Evolutionary conservation across 2,113 vertebrate genomes (phyloP).

Genomic region (Mormyrus lacerda): DNA sequence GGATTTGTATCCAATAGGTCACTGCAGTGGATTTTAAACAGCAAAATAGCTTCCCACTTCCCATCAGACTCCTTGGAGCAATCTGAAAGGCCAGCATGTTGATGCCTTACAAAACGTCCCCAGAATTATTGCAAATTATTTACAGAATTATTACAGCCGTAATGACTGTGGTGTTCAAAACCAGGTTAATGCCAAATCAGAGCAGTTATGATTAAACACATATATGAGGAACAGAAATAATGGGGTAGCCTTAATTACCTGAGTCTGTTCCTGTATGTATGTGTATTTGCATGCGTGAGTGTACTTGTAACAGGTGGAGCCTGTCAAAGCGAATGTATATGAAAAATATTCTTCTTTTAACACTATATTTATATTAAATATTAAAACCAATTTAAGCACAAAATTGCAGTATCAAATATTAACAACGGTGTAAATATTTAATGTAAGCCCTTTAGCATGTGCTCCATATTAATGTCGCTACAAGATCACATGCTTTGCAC

Average conservation of each 20-base stretch:
- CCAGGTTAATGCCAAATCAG: not conserved
- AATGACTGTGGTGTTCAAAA: not conserved
- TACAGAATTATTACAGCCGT: constrained; percentile 1
- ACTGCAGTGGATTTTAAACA: constrained; percentile 7
- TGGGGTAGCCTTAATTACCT: not conserved
- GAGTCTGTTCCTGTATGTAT: not conserved
- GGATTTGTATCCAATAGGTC: constrained; percentile 24
- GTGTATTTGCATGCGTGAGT: constrained; percentile 1
- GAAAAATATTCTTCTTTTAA: constrained; percentile 51
- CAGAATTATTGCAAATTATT: constrained; percentile 15
- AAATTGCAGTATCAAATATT: constrained; percentile 65
- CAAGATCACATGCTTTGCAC: constrained; percentile 47
- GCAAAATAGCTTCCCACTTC: not conserved
- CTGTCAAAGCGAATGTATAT: constrained; percentile 49
- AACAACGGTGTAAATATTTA: constrained; percentile 61
- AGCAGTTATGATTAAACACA: not conserved
- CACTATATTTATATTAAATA: constrained; percentile 64
- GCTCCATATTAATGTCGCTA: constrained; percentile 51
- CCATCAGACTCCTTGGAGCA: not conserved
- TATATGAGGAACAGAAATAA: not conserved
- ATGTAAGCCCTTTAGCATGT: constrained; percentile 58
- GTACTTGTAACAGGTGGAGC: constrained; percentile 4
- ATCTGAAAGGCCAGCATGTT: not conserved
- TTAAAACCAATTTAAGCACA: constrained; percentile 69
- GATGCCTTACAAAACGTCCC: not conserved